Base-by-base conservation (phyloP, 2,113 vertebrate genomes). In the Aegithalos caudatus region DNA sequence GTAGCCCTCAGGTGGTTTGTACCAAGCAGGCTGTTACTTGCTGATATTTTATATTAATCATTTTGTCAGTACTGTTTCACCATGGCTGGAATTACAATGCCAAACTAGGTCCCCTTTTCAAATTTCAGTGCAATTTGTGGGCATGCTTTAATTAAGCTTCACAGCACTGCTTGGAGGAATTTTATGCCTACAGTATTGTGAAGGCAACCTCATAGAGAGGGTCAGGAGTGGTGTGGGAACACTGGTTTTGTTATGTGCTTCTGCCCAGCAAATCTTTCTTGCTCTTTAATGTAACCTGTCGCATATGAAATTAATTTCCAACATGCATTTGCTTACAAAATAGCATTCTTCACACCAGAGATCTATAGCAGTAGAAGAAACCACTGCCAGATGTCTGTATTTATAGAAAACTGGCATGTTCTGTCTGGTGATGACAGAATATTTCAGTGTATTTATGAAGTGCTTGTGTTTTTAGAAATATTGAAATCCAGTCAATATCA, bases 401-500 rank as follows among this genome's bases (percentile, higher is more conserved):
- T 95, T 93, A 71, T 73, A 88, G 93, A 73, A 87, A 93, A 78
- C 81, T 40, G 29, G 73, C 88, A 58, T 66, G 60, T 93, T 84
- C 84, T 92, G 40, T 85, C 74, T 86, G 53, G 90, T 0, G 78
- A 86, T 92, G 93, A 97, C 94, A 96, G 96, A 93, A 94, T 77
- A 93, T 96, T 96, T 96, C 88, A 90, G 82, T 93, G 48, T 96
- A 96, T 95, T 93, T 96, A 93, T 96, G 95, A 90, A 94, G 88
- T 80, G 83, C 89, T 94, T 37, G 6, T 94, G 82, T 88, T 89
- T 91, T 92, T 40, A 93, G 86, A 81, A 96, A 88, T 95, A 72
- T 2, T 93, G 88, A 93, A 94, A 94, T 94, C 61, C 57, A 91
- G 64, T 94, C 81, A 86, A 33, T 95, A 92, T 94, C 90, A 85